These are phyloP conservation scores for Cataglyphis rosenhaueri DNA, from an alignment of 2,888 invertebrate genomes.

Conservation along the genomic window DNA sequence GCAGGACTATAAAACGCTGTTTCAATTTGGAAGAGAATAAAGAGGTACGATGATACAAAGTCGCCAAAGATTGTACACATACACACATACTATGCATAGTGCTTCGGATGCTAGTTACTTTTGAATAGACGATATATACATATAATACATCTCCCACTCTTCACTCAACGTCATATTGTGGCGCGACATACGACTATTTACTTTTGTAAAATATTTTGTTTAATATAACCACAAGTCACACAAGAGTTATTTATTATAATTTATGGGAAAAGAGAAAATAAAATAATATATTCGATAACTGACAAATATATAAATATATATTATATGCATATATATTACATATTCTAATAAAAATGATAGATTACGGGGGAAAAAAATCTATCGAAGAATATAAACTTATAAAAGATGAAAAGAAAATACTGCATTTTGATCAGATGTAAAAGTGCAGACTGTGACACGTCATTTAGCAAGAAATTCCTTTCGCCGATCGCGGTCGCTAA, in stretches of 20 bases:
- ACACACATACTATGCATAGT: slow-evolving; percentile 26
- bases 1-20: not conserved
- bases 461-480: not conserved
- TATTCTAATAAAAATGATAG: slow-evolving; percentile 81
- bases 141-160: slow-evolving; percentile 67
- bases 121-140: slow-evolving; percentile 65
- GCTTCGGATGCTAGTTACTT: slow-evolving; percentile 78
- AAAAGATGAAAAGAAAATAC: not conserved
- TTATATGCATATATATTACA: slow-evolving; percentile 72
- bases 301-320: slow-evolving; percentile 76
- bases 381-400: not conserved
- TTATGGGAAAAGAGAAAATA: slow-evolving; percentile 80
- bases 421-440: not conserved
- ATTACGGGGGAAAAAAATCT: slow-evolving; percentile 68
- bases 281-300: slow-evolving; percentile 83
- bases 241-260: slow-evolving; percentile 84
- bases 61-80: slow-evolving; percentile 73
- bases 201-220: slow-evolving; percentile 84
- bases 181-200: slow-evolving; percentile 77
- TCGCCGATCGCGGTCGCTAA: not conserved
- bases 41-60: slow-evolving; percentile 55
- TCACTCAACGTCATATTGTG: slow-evolving; percentile 69
- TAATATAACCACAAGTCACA: slow-evolving; percentile 78
- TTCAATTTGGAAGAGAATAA: slow-evolving; percentile 53
- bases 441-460: not conserved